A percentile compares a stretch with the other conserved stretches of the same genome.
Evolutionary conservation across 1,140 invertebrate species (phyloP).

Genomic region (Thereuonema tuberculata): DNA sequence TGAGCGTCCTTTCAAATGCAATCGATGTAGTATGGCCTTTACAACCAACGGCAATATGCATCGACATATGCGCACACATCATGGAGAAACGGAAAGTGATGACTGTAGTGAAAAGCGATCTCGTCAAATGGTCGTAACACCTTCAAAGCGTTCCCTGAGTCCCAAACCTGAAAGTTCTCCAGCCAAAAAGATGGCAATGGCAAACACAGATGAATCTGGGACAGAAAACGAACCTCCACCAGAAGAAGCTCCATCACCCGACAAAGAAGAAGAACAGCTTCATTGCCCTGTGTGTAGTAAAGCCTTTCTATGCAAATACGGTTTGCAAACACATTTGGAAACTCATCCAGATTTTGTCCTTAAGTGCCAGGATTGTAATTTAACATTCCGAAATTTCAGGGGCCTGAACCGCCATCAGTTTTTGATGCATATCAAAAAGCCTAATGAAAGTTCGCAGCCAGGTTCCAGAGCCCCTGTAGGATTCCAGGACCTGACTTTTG

Average conservation of each 20-base stretch:
- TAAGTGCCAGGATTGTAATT: conserved; percentile 53
- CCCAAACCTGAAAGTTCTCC: background rate
- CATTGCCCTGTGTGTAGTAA: conserved; percentile 44
- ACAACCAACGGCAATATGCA: conserved; percentile 83
- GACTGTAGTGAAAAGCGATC: background rate
- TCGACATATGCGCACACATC: conserved; percentile 60
- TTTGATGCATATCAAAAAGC: conserved; percentile 40
- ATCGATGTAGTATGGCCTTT: conserved; percentile 62
- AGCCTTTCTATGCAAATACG: conserved; percentile 42
- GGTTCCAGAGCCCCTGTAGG: too few species aligned
- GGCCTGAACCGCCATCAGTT: conserved; percentile 49
- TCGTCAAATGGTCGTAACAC: too few species aligned
- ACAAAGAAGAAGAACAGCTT: conserved; percentile 15
- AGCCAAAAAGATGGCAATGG: conserved; percentile 5
- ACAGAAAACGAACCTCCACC: background rate
- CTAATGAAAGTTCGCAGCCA: conserved; percentile 5
- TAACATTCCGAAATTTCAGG: conserved; percentile 51
- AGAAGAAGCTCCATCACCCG: background rate
- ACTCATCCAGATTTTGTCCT: conserved; percentile 50
- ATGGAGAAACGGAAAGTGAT: conserved; percentile 15
- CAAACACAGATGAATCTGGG: conserved; percentile 5
- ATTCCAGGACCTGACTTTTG: conserved; percentile 58
- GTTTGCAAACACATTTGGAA: conserved; percentile 51
- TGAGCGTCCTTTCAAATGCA: conserved; percentile 39
- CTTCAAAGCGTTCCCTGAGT: background rate